phyloP scores from a whole-genome alignment of 2,888 invertebrate genomes.

The Alloscopus bannaensis region DNA sequence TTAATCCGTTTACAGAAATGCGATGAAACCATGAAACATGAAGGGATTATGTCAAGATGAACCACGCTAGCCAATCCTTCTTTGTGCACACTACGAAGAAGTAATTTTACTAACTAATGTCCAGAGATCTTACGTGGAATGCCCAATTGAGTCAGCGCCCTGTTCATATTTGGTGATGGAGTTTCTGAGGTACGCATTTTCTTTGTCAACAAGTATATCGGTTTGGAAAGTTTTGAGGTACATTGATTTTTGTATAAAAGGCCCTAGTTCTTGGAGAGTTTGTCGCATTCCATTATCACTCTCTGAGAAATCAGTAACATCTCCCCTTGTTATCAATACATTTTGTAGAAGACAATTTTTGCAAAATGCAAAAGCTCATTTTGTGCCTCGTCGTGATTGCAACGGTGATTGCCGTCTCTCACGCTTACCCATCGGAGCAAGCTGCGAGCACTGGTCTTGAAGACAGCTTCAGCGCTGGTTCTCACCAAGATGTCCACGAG shows the following conservation, averaged over 20 bases:
- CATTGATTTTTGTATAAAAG: constrained; percentile 2
- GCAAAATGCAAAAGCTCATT: constrained; percentile 17
- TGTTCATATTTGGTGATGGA: too few species aligned
- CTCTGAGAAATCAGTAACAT: background rate
- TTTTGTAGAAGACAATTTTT: background rate
- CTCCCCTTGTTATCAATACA: too few species aligned
- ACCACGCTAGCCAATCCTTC: too few species aligned
- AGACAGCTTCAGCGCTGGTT: constrained; percentile 4
- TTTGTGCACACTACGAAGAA: too few species aligned
- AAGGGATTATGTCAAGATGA: too few species aligned
- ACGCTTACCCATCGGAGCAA: constrained; percentile 3
- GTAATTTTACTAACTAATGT: too few species aligned
- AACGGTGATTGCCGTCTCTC: constrained; percentile 5
- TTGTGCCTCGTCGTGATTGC: constrained; percentile 10
- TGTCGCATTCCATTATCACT: background rate
- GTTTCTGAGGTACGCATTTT: too few species aligned
- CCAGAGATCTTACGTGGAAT: too few species aligned
- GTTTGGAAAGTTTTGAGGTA: background rate
- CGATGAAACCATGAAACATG: too few species aligned
- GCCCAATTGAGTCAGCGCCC: background rate
- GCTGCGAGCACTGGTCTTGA: background rate
- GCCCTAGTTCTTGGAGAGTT: background rate
- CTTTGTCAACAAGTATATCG: too few species aligned
- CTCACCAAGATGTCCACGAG: background rate
- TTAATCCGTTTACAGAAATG: too few species aligned